Evolutionary conservation across 1,140 invertebrate genomes (phyloP), one percentile per base, ranked within the genome.

Genomic region (Apis cerana): DNA sequence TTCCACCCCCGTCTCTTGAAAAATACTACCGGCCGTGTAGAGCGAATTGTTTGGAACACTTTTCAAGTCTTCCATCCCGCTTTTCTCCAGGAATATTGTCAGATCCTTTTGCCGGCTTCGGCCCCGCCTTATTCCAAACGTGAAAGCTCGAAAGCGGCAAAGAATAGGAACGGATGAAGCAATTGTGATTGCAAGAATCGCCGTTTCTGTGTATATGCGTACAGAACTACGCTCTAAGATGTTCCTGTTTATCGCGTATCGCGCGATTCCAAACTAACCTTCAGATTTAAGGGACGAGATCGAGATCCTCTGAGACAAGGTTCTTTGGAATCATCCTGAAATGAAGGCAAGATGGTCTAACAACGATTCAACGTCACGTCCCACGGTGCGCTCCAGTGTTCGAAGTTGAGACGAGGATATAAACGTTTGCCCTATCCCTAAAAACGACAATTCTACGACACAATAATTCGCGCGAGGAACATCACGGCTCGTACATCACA

Each of bases 401-500:
- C 23, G 19, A 64, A 75, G 52, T 67, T 80, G 21, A 80, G 74
- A 83, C 33, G 58, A 52, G 33, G 33, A 33, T 3, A 56, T 19
- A 56, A 61, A 80, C 62, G 62, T 50, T 80, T 75, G 56, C 74
- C 23, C 48, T 15, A 23, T 19, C 48, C 64, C 48, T 77, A 59
- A 75, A 69, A 75, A 69, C 65, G 72, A 82, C 71, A 52, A 75
- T 59, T 43, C 80, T 61, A 65, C 83, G 78, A 76, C 70, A 56
- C 75, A 67, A 61, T 85, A 87, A 88, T 79, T 87, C 71, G 62
- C 74, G 61, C 75, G 72, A 59, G 33, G 78, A 85, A 85, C 69
- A 27, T 27, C 27, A 27, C 54, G 70, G 59, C 23, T 7, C 84
- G 77, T 88, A 85, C 59, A 84, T 88, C 87, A 88, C 86, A 84